phyloP scores from a whole-genome alignment of 2,888 invertebrate species.

The Sussaba pulchella region DNA sequence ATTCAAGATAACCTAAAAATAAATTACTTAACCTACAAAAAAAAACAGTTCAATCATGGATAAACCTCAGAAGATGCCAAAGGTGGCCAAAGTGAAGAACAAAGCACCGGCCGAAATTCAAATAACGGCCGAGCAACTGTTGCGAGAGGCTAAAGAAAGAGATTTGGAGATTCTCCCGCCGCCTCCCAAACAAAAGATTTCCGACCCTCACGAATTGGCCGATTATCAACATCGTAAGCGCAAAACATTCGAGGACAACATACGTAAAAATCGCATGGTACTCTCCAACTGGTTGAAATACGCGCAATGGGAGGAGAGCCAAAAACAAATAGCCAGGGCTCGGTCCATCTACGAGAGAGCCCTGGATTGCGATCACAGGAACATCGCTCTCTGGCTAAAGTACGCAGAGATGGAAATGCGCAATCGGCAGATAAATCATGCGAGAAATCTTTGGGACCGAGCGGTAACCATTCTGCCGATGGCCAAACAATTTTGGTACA shows the following conservation, averaged over 20 bases:
- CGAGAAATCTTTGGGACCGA: constrained; percentile 99
- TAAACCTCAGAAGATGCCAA: constrained; percentile 97
- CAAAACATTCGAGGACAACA: constrained; percentile 98
- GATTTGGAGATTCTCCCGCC: constrained; percentile 99
- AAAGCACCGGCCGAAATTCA: constrained; percentile 99
- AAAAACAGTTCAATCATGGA: constrained; percentile 79
- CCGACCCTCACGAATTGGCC: constrained; percentile 98
- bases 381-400: constrained; percentile 98
- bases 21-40: background rate
- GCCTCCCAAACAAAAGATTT: constrained; percentile 99
- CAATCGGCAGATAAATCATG: constrained; percentile 97
- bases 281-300: constrained; percentile 99
- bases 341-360: constrained; percentile 99
- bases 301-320: constrained; percentile 99
- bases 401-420: constrained; percentile 99
- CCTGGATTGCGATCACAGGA: constrained; percentile 98
- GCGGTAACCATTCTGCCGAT: constrained; percentile 98
- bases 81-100: constrained; percentile 99
- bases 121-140: constrained; percentile 99
- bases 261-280: constrained; percentile 97
- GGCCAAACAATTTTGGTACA: constrained; percentile 99
- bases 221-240: constrained; percentile 98
- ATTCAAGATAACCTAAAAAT: no score
- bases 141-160: constrained; percentile 99
- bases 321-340: constrained; percentile 95